These are phyloP conservation scores for Catocala sponsa DNA, from an alignment of 2,888 invertebrate species.

Conservation along the genomic window DNA sequence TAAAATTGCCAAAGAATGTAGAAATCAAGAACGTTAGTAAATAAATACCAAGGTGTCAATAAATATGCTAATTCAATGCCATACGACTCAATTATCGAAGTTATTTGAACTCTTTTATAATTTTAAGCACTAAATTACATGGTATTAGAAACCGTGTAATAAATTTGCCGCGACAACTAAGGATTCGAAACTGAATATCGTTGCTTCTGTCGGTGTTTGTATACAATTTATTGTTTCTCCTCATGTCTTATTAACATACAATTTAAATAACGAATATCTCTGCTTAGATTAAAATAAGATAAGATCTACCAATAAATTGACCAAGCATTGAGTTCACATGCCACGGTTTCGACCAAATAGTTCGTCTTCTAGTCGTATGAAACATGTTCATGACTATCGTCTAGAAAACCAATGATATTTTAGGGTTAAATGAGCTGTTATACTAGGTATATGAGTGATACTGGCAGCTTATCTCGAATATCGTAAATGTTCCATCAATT, in stretches of 20 bases:
- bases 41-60: slow-evolving; percentile 14
- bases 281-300: no score
- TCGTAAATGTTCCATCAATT: no score
- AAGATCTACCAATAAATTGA: no score
- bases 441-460: no score
- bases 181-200: background rate
- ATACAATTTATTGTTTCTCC: background rate
- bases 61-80: slow-evolving; percentile 34
- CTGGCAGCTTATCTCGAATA: no score
- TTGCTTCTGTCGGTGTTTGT: background rate
- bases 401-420: no score
- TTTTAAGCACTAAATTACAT: slow-evolving; percentile 9
- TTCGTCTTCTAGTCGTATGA: no score
- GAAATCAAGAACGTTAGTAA: slow-evolving; percentile 9
- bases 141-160: background rate
- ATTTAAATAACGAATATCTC: background rate
- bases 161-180: background rate
- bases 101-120: slow-evolving; percentile 21
- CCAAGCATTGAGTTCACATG: no score
- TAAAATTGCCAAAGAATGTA: slow-evolving; percentile 5
- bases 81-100: slow-evolving; percentile 24
- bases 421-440: no score
- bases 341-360: no score
- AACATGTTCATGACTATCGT: no score
- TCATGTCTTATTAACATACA: background rate